phyloP scores from a whole-genome alignment of 1,140 invertebrate genomes.

The Pachyrhynchus sulphureomaculatus region DNA sequence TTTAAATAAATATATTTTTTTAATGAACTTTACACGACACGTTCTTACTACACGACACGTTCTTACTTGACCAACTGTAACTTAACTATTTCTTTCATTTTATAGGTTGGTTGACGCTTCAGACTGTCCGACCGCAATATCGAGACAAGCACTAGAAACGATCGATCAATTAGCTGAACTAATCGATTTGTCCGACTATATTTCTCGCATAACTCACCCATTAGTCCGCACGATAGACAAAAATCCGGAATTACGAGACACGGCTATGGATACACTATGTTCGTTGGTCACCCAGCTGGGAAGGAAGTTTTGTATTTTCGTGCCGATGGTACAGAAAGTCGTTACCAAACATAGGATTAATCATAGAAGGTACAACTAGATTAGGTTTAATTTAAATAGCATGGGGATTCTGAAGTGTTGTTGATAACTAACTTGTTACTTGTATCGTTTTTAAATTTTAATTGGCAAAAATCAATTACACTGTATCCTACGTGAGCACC shows the following conservation, averaged over 20 bases:
- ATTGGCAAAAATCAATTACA: too few species aligned
- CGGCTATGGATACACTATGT: slow-evolving; percentile 90
- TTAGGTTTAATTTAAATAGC: background rate
- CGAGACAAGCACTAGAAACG: slow-evolving; percentile 82
- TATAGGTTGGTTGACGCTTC: slow-evolving; percentile 74
- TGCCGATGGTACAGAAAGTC: slow-evolving; percentile 86
- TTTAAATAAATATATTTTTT: too few species aligned
- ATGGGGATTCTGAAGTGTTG: background rate
- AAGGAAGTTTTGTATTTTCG: slow-evolving; percentile 88
- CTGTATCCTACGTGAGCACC: too few species aligned
- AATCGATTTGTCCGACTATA: slow-evolving; percentile 89
- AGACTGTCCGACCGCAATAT: slow-evolving; percentile 79
- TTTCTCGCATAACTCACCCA: slow-evolving; percentile 91
- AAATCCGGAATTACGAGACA: slow-evolving; percentile 72
- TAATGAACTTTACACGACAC: too few species aligned
- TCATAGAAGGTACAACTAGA: slow-evolving; percentile 61
- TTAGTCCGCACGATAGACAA: slow-evolving; percentile 82
- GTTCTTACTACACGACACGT: too few species aligned
- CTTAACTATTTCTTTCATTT: too few species aligned
- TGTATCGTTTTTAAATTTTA: too few species aligned
- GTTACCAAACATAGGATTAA: slow-evolving; percentile 79
- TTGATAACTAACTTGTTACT: too few species aligned
- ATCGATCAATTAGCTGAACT: slow-evolving; percentile 89
- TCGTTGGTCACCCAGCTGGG: slow-evolving; percentile 86
- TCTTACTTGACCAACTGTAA: too few species aligned